Percentiles rank a stretch among this genome's conserved stretches.
Conservation (phyloP, 1,140 invertebrate species). For the Epicauta chinensis region DNA sequence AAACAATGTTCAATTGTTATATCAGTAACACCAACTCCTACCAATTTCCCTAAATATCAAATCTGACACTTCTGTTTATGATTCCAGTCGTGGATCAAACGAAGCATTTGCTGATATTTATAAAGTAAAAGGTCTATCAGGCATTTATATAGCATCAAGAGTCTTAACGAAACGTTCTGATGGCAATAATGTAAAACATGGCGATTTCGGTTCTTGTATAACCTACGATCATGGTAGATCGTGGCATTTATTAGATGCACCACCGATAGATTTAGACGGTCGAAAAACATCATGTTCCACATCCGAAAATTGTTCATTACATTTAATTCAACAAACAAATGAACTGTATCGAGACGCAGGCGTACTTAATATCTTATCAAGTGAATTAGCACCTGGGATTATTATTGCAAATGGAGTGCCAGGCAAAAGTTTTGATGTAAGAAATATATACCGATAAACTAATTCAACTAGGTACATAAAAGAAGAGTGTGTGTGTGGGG, state of each 20-base stretch:
- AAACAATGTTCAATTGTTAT: no score
- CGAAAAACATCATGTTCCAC: constrained; percentile 55
- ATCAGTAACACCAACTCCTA: no score
- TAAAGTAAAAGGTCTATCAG: constrained; percentile 76
- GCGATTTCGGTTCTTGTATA: constrained; percentile 73
- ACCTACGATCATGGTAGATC: constrained; percentile 82
- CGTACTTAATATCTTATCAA: constrained; percentile 76
- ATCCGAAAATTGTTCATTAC: constrained; percentile 69
- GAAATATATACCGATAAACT: no score
- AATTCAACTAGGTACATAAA: no score
- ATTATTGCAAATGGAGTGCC: constrained; percentile 81
- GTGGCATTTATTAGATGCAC: constrained; percentile 68
- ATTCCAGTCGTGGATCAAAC: constrained; percentile 63
- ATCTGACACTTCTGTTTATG: background rate
- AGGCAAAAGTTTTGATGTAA: no score
- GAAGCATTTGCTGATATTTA: constrained; percentile 85
- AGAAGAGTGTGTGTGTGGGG: no score
- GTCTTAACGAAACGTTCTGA: constrained; percentile 49
- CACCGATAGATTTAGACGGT: constrained; percentile 58
- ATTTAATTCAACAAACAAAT: constrained; percentile 79
- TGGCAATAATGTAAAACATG: constrained; percentile 55
- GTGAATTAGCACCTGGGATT: constrained; percentile 79
- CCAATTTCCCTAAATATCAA: no score
- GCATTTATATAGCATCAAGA: constrained; percentile 85
- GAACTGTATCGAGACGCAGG: constrained; percentile 72